Conservation (phyloP, 1,140 invertebrate species). For the Parapsyche elsis region DNA sequence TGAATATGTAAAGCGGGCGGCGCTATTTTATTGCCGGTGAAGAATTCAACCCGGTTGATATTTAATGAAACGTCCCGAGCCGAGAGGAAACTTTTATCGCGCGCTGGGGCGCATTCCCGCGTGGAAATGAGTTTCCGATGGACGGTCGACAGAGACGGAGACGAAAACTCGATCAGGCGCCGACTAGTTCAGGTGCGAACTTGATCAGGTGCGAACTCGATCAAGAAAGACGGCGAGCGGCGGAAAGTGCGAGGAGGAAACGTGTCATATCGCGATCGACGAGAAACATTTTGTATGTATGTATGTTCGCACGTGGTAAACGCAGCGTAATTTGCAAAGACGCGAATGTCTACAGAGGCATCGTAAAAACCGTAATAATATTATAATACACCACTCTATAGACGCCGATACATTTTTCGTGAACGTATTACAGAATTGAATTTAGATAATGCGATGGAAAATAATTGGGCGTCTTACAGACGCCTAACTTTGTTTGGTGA, state of each 20-base stretch:
- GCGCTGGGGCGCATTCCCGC: slow-evolving; percentile 12
- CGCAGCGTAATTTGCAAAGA: not conserved
- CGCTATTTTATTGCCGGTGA: slow-evolving; percentile 46
- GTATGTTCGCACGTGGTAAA: not conserved
- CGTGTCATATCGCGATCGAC: slow-evolving; percentile 22
- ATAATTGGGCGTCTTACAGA: too few species aligned
- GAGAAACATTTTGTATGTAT: not conserved
- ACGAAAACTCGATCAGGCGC: slow-evolving; percentile 16
- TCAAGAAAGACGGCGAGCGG: not conserved
- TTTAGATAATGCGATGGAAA: too few species aligned
- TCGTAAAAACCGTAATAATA: too few species aligned
- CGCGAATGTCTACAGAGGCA: too few species aligned
- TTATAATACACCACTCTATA: too few species aligned
- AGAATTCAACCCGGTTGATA: slow-evolving; percentile 47
- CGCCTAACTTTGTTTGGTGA: too few species aligned
- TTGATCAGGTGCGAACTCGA: slow-evolving; percentile 2
- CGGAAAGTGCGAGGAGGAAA: not conserved
- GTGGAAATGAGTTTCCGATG: slow-evolving; percentile 43
- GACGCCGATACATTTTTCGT: too few species aligned
- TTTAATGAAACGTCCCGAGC: slow-evolving; percentile 42
- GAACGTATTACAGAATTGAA: too few species aligned
- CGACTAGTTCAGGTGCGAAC: not conserved
- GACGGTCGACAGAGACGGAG: not conserved
- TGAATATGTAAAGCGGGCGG: slow-evolving; percentile 42
- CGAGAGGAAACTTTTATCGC: slow-evolving; percentile 43